Base-by-base conservation (phyloP, 2,797 vertebrate species). In the Rhinella marina region DNA sequence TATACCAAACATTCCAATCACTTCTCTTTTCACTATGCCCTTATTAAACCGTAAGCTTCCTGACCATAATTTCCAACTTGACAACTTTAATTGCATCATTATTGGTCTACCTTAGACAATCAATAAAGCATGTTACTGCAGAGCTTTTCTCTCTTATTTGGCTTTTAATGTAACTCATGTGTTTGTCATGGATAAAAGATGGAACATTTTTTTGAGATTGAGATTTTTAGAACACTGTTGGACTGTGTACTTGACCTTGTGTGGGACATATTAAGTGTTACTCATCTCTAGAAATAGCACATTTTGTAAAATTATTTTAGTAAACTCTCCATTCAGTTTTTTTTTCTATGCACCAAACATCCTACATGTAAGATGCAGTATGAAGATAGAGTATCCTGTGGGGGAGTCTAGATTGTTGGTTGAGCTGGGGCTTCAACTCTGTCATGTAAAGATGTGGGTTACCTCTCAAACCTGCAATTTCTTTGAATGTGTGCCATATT, bases 61-160 rank as follows among this genome's bases (percentile, higher is more conserved):
- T 64, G n/a, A 54, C 84, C 41, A 78, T 85, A 85, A 85, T 85
- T 85, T 78, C 72, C 73, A 77, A 50, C 84, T 77, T 85, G 83
- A 85, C 84, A 85, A 54, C 57, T 85, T 78, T 85, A 85, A 85
- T 85, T 85, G 59, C 59, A 66, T 78, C 41, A 11, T 77, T 85
- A 85, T 72, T 85, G 73, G 73, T 19, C 57, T 64, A 77, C 84
- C 59, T 25, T 78, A 52, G 59, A 85, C 72, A 78, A 85, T 78
- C 84, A 85, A 85, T 85, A 85, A 85, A 85, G n/a, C 73, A 52
- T 61, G 70, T 41, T 84, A 41, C 70, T 17, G 70, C 72, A 48
- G 41, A 25, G 25, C 57, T 76, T 41, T 76, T 78, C 48, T 48
- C 61, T 78, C n/a, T 85, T 61, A 66, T 81, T 62, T 62, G 59